phyloP scores from a whole-genome alignment of 2,888 invertebrate genomes.

The Onchidella celtica region DNA sequence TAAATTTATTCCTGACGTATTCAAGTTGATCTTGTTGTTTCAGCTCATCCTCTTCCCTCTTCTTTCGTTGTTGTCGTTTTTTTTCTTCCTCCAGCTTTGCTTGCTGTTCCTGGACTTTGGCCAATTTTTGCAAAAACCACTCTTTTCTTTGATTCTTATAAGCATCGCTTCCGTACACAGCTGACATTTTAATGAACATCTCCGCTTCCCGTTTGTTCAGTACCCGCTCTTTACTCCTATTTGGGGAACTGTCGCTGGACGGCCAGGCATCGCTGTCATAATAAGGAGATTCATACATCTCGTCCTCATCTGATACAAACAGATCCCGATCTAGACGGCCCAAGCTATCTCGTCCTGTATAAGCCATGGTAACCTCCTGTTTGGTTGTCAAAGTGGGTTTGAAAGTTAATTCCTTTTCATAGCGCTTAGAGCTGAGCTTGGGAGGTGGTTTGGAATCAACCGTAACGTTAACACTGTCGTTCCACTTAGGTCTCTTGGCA shows the following conservation, averaged over 20 bases:
- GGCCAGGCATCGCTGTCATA: constrained; percentile 4
- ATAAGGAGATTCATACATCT: constrained; percentile 36
- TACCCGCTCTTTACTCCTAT: constrained; percentile 57
- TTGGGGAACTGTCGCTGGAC: constrained; percentile 48
- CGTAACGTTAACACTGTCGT: background rate
- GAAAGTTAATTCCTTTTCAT: constrained; percentile 45
- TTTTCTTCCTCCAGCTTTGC: constrained; percentile 56
- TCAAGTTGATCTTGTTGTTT: constrained; percentile 57
- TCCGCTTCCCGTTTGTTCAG: constrained; percentile 62
- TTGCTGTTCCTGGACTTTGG: constrained; percentile 58
- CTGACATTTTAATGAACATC: constrained; percentile 63
- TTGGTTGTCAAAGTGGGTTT: constrained; percentile 56
- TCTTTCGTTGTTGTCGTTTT: constrained; percentile 55
- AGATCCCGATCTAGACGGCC: constrained; percentile 45
- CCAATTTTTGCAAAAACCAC: constrained; percentile 63
- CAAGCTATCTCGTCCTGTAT: constrained; percentile 53
- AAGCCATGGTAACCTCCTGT: constrained; percentile 58
- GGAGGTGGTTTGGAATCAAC: background rate
- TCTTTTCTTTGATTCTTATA: constrained; percentile 58
- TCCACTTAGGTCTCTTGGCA: background rate
- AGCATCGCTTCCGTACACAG: constrained; percentile 61
- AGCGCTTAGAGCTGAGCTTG: constrained; percentile 14
- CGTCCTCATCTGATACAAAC: constrained; percentile 3
- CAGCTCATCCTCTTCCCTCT: constrained; percentile 39
- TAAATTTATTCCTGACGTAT: constrained; percentile 62